Evolutionary conservation across 2,888 invertebrate species (phyloP), one percentile per base, ranked within the genome.

Genomic region (Sinodicranocentrus sp.): DNA sequence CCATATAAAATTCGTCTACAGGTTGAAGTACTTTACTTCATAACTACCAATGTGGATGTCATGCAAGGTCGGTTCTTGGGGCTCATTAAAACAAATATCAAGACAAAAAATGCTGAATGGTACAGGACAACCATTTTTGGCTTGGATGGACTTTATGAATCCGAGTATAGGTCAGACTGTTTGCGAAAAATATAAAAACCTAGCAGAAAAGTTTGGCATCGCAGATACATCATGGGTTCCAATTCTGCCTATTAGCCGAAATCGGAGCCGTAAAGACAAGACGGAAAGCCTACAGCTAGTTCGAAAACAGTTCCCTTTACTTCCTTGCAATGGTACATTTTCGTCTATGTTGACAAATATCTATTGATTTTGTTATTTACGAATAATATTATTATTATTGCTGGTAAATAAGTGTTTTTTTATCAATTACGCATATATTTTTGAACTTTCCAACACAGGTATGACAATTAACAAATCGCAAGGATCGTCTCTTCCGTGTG

Each of bases 381-480:
- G n/a, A n/a, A n/a, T n/a, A n/a, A n/a, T n/a, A n/a, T n/a, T n/a
- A n/a, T n/a, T n/a, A n/a, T n/a, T n/a, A n/a, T n/a, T n/a, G n/a
- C n/a, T n/a, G n/a, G n/a, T n/a, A n/a, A n/a, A n/a, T n/a, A n/a
- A n/a, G n/a, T n/a, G n/a, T n/a, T n/a, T n/a, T n/a, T n/a, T n/a
- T n/a, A n/a, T n/a, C n/a, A n/a, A n/a, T n/a, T n/a, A n/a, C n/a
- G n/a, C n/a, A n/a, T n/a, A n/a, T n/a, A n/a, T n/a, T n/a, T n/a
- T n/a, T n/a, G n/a, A n/a, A n/a, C n/a, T n/a, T n/a, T n/a, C n/a
- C n/a, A n/a, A n/a, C n/a, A n/a, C n/a, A n/a, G 87, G 79, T 15
- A 86, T 87, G 26, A 89, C 89, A 0, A 84, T 89, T 39, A 52
- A 77, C 5, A 89, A 89, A 70, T 54, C 83, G 0, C 89, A 89